Conservation (phyloP, 2,888 invertebrate genomes). For the Urechis unicinctus region DNA sequence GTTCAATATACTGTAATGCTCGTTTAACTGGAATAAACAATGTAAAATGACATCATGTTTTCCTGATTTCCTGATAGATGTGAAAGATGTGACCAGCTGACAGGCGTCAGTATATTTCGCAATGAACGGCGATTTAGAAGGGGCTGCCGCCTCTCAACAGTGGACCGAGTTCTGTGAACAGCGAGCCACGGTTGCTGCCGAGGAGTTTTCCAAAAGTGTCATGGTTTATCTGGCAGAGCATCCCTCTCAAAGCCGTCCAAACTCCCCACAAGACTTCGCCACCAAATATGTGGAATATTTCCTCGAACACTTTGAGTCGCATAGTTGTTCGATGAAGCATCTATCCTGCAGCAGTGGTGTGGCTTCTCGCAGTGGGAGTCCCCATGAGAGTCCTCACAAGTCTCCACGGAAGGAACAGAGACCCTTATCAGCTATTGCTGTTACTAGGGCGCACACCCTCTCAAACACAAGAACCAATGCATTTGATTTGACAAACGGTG, state of each 20-base stretch:
- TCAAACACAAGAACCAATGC: neutral
- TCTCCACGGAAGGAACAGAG: neutral
- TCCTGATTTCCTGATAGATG: no score
- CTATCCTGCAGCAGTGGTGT: neutral
- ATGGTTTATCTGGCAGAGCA: constrained; percentile 69
- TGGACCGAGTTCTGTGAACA: constrained; percentile 46
- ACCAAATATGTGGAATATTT: constrained; percentile 79
- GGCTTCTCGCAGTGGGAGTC: neutral
- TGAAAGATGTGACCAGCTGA: no score
- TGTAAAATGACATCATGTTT: no score
- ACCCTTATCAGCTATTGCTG: neutral
- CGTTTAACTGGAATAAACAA: no score
- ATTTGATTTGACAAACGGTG: neutral
- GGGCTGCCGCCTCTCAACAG: neutral
- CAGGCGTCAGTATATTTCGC: no score
- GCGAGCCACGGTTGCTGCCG: constrained; percentile 75
- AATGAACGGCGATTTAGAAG: neutral
- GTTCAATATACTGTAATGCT: no score
- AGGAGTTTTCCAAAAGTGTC: constrained; percentile 82
- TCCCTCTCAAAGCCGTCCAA: constrained; percentile 36
- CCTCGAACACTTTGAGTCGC: constrained; percentile 75
- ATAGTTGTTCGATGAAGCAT: neutral
- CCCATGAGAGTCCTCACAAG: neutral
- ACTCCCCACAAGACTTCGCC: constrained; percentile 59
- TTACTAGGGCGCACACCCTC: neutral